Evolutionary conservation across 2,888 invertebrate species (phyloP).

Genomic region (Philhelius pedissequus): DNA sequence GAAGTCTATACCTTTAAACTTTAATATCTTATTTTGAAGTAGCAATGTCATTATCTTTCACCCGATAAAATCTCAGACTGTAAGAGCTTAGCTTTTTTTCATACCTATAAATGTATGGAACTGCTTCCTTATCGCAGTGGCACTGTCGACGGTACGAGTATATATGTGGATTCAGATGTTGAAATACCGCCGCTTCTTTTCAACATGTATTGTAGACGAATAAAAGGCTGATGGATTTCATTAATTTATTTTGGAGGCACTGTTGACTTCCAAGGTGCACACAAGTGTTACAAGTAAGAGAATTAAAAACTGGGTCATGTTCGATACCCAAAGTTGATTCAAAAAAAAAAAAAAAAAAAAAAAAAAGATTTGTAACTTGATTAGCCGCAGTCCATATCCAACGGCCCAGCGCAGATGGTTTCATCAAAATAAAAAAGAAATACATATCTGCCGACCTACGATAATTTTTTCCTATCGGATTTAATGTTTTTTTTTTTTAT

Average conservation of each 20-base stretch:
- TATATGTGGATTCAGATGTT: slow-evolving; percentile 2
- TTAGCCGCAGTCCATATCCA: not conserved
- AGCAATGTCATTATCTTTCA: slow-evolving; percentile 32
- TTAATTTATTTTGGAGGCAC: not conserved
- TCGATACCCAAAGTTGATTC: not conserved
- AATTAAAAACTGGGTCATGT: slow-evolving; percentile 31
- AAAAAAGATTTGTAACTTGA: not conserved
- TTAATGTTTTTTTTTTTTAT: not conserved
- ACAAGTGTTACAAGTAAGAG: not conserved
- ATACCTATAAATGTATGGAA: not conserved
- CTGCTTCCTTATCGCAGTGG: not conserved
- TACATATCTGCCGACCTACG: slow-evolving; percentile 37
- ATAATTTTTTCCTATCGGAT: slow-evolving; percentile 39
- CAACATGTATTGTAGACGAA: not conserved
- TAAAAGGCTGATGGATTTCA: not conserved
- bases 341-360: not conserved
- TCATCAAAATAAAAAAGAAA: not conserved
- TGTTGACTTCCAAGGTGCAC: slow-evolving; percentile 1
- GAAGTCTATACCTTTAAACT: not conserved
- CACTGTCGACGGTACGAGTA: not conserved
- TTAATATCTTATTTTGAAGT: slow-evolving; percentile 27
- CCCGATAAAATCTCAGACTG: slow-evolving; percentile 19
- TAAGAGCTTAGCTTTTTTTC: not conserved
- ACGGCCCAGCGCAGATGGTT: not conserved
- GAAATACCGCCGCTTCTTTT: not conserved